phyloP scores from a whole-genome alignment of 2,113 vertebrate genomes.

The Aldabrachelys gigantea region DNA sequence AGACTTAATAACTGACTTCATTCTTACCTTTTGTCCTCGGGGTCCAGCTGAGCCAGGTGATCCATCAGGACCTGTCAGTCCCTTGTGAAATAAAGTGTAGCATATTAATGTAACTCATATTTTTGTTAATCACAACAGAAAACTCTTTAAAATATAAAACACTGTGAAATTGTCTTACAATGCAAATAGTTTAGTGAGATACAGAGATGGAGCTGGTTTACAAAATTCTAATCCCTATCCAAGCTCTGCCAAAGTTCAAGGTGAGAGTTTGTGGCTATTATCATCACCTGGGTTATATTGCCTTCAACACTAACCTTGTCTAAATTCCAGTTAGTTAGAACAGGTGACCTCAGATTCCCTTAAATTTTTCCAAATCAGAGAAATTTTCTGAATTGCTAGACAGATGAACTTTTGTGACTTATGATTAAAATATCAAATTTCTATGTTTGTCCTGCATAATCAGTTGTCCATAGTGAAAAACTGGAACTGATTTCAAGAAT shows the following conservation, averaged over 20 bases:
- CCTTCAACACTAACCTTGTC: background rate
- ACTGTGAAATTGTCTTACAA: background rate
- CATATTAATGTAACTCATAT: background rate
- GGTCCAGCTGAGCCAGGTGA: slow-evolving; percentile 86
- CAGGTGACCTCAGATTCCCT: fast-evolving
- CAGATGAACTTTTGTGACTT: fast-evolving
- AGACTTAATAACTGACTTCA: slow-evolving; percentile 14
- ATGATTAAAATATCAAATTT: background rate
- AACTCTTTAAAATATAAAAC: background rate
- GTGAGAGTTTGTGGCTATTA: background rate
- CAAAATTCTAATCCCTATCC: background rate
- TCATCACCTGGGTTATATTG: fast-evolving
- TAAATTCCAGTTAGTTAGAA: background rate
- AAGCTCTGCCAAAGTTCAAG: background rate
- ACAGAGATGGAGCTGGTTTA: background rate
- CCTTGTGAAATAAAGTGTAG: slow-evolving; percentile 79
- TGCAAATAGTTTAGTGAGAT: background rate
- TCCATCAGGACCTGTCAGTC: slow-evolving; percentile 92
- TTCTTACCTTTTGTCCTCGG: slow-evolving; percentile 92
- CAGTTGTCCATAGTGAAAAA: background rate
- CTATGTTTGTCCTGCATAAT: background rate
- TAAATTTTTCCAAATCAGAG: background rate
- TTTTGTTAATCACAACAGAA: background rate
- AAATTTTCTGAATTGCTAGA: background rate
- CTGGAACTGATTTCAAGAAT: background rate